These are phyloP conservation scores for Pampus argenteus DNA, from an alignment of 2,797 vertebrate species.

Conservation along the genomic window DNA sequence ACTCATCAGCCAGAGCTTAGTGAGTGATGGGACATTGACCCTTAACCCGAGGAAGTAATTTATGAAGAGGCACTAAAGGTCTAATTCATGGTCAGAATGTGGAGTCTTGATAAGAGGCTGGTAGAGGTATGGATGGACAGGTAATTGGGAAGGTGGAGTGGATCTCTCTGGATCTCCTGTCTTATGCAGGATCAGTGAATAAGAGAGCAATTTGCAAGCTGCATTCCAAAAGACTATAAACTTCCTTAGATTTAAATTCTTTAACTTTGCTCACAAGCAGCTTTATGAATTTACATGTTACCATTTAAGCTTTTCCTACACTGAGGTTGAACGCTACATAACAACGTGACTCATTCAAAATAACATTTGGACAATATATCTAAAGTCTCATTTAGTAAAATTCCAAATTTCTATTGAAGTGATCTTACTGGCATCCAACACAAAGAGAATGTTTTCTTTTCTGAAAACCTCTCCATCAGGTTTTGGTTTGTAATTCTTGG, in stretches of 20 bases:
- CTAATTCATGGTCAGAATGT: constrained; percentile 73
- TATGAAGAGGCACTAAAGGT: constrained; percentile 80
- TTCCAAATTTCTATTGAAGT: constrained; percentile 1
- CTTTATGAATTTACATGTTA: neutral
- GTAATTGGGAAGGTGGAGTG: constrained; percentile 61
- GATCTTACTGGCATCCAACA: neutral
- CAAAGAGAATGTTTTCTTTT: constrained; percentile 22
- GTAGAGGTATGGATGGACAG: constrained; percentile 75
- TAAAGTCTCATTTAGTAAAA: constrained; percentile 7
- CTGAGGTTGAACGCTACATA: neutral
- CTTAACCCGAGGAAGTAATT: constrained; percentile 87
- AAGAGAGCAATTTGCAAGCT: neutral
- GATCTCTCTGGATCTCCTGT: constrained; percentile 40
- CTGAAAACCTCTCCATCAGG: neutral
- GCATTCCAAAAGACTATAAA: neutral
- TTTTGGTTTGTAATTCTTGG: constrained; percentile 47
- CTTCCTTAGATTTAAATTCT: neutral
- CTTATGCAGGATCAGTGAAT: constrained; percentile 19
- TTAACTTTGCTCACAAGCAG: neutral
- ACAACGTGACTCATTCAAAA: constrained; percentile 2
- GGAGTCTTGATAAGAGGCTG: constrained; percentile 48
- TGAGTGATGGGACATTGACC: constrained; percentile 85
- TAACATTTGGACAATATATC: neutral
- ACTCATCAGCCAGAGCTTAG: constrained; percentile 77
- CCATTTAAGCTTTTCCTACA: neutral